Conservation (phyloP, 2,888 invertebrate genomes). For the Orchesellides sinensis region DNA sequence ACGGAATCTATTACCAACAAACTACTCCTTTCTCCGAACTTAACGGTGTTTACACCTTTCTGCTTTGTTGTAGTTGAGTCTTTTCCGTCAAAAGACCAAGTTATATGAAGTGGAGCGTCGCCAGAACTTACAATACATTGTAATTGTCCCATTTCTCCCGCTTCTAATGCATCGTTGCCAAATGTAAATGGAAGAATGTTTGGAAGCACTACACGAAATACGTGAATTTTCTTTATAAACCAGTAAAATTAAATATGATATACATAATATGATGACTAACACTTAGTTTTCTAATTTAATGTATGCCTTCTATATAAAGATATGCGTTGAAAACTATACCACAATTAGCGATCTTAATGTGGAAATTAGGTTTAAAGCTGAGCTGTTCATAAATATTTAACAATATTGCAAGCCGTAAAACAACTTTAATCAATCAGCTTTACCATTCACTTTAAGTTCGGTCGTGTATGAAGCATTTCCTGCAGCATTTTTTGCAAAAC, state of each 20-base stretch:
- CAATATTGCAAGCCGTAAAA: slow-evolving; percentile 53
- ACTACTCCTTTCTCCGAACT: slow-evolving; percentile 80
- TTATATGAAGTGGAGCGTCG: slow-evolving; percentile 76
- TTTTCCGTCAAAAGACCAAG: slow-evolving; percentile 74
- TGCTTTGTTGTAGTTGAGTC: slow-evolving; percentile 78
- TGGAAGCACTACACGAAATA: slow-evolving; percentile 77
- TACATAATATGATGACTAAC: no score
- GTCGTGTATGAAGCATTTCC: slow-evolving; percentile 77
- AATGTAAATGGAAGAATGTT: slow-evolving; percentile 81
- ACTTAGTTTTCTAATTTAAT: no score
- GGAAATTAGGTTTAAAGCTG: no score
- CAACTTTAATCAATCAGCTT: slow-evolving; percentile 80
- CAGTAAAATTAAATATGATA: no score
- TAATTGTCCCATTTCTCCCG: slow-evolving; percentile 85
- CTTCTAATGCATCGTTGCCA: slow-evolving; percentile 82
- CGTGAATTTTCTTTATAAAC: no score
- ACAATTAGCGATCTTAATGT: no score
- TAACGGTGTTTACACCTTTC: slow-evolving; percentile 78
- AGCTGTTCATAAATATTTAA: no score
- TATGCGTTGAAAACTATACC: no score
- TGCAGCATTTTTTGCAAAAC: slow-evolving; percentile 85
- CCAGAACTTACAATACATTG: slow-evolving; percentile 84
- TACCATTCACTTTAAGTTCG: slow-evolving; percentile 33
- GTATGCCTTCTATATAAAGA: no score
- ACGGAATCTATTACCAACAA: slow-evolving; percentile 71